Base-by-base conservation (phyloP, 2,888 invertebrate species). In the Hyposoter dolosus region DNA sequence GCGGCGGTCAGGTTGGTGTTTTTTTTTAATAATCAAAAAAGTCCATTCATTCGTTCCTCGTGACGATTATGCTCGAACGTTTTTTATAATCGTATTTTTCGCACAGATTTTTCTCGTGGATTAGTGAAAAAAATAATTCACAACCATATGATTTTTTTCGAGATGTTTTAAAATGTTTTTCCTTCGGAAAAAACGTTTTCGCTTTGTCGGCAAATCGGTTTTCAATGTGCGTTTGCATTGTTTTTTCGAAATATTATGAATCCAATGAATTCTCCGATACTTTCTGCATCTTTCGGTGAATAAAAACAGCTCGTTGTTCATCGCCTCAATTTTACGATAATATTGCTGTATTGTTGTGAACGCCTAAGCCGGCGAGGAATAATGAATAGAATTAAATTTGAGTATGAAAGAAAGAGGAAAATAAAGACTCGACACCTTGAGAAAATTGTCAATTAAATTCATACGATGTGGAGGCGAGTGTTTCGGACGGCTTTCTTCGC, bases 361-460 rank as follows among this genome's bases (percentile, higher is more conserved):
- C 23, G 35, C 19, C 19, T 19, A 47, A 66, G 66, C 7, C 40
- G 19, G 45, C 35, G 74, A 71, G 43, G 47, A 60, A 60, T 60
- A 50, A 60, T 45, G 68, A 71, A 23, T 78, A 66, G 12, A 72
- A 85, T 69, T 53, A 35, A 35, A 63, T 72, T 17, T 28, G 23
- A 43, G 69, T 35, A 76, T 60, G 45, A 53, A 60, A 56, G 74
- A 19, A 56, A 65, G 45, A 35, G 65, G 53, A 53, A n/a, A 56
- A 50, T 4, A 47, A 71, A 28, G 74, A 79, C 12, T 56, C 66
- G 79, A 82, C 82, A 82, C 85, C 85, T 85, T 71, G 75, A 85
- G 78, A 71, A 82, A 78, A 82, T 82, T 78, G 75, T 82, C 60
- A 83, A 85, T 85, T 71, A 85, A 85, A 83, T 85, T 80, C 79